Evolutionary conservation across 1,140 invertebrate genomes (phyloP).

Genomic region (Diabrotica virgifera): DNA sequence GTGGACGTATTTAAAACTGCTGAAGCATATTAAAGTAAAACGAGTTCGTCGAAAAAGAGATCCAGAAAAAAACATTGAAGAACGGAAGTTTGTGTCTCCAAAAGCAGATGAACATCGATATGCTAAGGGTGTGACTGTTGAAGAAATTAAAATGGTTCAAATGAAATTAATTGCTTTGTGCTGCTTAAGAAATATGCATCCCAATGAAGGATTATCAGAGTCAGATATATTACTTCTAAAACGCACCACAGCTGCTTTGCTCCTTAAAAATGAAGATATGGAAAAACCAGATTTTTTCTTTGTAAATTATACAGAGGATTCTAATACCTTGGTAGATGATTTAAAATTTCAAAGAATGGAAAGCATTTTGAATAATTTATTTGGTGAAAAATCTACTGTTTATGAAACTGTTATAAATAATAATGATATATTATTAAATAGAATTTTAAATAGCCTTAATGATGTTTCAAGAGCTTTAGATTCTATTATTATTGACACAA

Average conservation of each 20-base stretch:
- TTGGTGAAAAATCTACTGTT: background rate
- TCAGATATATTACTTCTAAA: constrained; percentile 7
- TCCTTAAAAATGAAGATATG: background rate
- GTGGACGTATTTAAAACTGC: constrained; percentile 24
- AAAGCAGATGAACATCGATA: constrained; percentile 28
- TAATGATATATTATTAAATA: background rate
- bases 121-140: constrained; percentile 21
- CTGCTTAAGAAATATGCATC: constrained; percentile 5
- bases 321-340: constrained; percentile 10
- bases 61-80: constrained; percentile 9
- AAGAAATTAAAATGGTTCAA: constrained; percentile 17
- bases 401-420: constrained; percentile 1
- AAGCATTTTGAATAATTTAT: background rate
- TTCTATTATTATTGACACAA: background rate
- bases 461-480: background rate
- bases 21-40: constrained; percentile 15
- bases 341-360: constrained; percentile 7
- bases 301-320: background rate
- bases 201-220: background rate
- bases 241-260: background rate
- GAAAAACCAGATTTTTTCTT: constrained; percentile 10
- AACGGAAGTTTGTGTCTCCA: constrained; percentile 17
- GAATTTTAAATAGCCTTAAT: background rate
- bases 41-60: constrained; percentile 5
- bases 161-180: background rate